Evolutionary conservation across 2,797 vertebrate genomes (phyloP), one percentile per base, ranked within the genome.

Genomic region (Acipenser ruthenus): DNA sequence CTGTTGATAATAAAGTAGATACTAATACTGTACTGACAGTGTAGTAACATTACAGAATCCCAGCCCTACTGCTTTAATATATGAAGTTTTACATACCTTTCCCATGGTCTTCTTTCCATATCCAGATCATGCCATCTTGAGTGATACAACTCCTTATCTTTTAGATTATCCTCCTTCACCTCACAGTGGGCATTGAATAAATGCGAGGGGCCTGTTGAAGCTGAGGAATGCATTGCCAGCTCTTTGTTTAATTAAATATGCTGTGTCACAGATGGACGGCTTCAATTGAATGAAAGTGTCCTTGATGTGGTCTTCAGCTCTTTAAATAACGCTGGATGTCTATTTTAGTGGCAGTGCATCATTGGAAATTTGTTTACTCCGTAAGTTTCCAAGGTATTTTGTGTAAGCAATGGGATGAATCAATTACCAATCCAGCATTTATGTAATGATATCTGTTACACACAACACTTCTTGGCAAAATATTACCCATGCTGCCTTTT

Each of bases 111-210:
- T 2, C 72, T 78, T 70, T 79, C 78, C 74, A 79, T 75, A 59
- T 76, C 75, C 70, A 81, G 65, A 55, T 79, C 74, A 63, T 78
- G 60, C 79, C 78, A 78, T 48, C 74, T 68, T 52, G 69, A 73
- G 10, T 78, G 68, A 65, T 72, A 79, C 0, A 67, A 69, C 61
- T 79, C 78, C 63, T 18, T 77, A 62, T 67, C 67, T 23, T 53
- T 59, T 61, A 73, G 63, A 62, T 81, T 65, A 7, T 49, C 64
- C 63, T 81, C 79, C 49, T 69, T 72, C 7, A 81, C 66, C 12
- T 79, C 72, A 55, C 78, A 77, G 71, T 76, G 73, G 8, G 75
- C 71, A 67, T 81, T 81, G 66, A 79, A 65, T 68, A 79, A 74
- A 68, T 69, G 70, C 7, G 73, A 71, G n/a, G 56, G 62, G 23